Evolutionary conservation across 1,140 invertebrate species (phyloP).

Genomic region (Rhyzopertha dominica): DNA sequence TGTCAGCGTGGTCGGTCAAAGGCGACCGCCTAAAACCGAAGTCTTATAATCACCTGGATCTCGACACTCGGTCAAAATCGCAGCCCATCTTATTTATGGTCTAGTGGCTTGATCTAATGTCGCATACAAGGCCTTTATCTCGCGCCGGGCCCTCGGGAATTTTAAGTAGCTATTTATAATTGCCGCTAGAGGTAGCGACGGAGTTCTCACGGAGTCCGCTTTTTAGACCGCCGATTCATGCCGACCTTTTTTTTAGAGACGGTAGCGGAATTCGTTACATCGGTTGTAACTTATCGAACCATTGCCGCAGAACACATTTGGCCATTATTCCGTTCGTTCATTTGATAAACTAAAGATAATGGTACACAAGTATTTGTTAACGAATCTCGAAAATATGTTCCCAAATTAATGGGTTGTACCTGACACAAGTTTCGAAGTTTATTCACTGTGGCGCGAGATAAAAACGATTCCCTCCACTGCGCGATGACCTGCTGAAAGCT

Average conservation of each 20-base stretch:
- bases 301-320: too few relatives aligned
- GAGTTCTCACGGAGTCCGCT: constrained; percentile 21
- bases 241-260: constrained; percentile 15
- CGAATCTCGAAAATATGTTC: too few relatives aligned
- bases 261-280: too few relatives aligned
- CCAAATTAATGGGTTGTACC: too few relatives aligned
- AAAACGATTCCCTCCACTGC: too few relatives aligned
- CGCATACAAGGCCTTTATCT: constrained; percentile 30
- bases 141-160: constrained; percentile 32
- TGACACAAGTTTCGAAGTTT: too few relatives aligned
- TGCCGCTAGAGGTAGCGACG: constrained; percentile 25
- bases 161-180: constrained; percentile 40
- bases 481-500: too few relatives aligned
- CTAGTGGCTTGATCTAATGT: constrained; percentile 31
- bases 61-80: constrained; percentile 39
- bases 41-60: constrained; percentile 30
- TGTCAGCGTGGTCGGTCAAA: constrained; percentile 24
- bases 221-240: constrained; percentile 12
- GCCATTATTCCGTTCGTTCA: too few relatives aligned
- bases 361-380: too few relatives aligned
- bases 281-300: too few relatives aligned
- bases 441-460: too few relatives aligned
- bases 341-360: too few relatives aligned
- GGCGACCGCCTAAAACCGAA: constrained; percentile 18
- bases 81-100: constrained; percentile 37